phyloP scores from a whole-genome alignment of 2,797 vertebrate species.

The Myotis findleyi region DNA sequence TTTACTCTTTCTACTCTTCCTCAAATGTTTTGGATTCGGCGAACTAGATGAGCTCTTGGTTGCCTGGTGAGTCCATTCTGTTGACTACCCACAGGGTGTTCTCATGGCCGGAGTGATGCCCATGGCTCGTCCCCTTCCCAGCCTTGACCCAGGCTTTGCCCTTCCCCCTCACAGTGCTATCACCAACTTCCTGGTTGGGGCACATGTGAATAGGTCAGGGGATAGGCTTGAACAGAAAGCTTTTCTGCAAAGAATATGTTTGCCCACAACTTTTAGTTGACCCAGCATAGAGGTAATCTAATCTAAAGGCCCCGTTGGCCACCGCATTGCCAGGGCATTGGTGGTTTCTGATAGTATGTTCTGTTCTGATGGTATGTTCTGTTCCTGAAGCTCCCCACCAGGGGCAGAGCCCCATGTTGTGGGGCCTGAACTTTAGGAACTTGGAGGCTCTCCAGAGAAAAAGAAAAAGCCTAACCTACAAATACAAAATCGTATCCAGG shows the following conservation, averaged over 20 bases:
- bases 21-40: neutral
- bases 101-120: too few species aligned
- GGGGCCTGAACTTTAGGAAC: neutral
- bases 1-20: neutral
- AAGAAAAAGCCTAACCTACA: neutral
- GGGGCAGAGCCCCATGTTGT: neutral
- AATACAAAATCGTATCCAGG: neutral
- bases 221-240: neutral
- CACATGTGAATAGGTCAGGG: neutral
- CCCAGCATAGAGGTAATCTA: neutral
- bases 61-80: neutral
- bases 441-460: neutral
- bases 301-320: neutral
- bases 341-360: neutral
- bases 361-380: neutral
- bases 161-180: accelerated
- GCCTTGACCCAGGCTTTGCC: neutral
- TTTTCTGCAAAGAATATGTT: neutral
- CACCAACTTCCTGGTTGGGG: neutral
- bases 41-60: neutral
- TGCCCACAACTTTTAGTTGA: neutral
- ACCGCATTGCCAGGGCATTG: neutral
- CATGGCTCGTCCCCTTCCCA: neutral
- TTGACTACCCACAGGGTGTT: accelerated
- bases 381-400: neutral